phyloP scores from a whole-genome alignment of 92 coral and sea anemone genomes.

The Nematostella vectensis region DNA sequence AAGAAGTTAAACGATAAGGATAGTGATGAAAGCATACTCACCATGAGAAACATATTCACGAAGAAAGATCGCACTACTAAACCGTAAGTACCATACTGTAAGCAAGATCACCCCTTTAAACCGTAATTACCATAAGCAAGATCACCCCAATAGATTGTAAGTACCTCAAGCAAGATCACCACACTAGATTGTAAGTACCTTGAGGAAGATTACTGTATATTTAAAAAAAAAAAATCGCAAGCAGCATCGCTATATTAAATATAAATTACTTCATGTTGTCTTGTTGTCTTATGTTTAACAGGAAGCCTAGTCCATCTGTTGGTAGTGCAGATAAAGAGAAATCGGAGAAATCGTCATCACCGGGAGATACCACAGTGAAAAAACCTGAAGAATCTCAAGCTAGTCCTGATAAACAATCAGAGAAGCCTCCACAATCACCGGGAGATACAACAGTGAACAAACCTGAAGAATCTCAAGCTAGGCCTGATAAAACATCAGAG shows the following conservation, averaged over 20 bases:
- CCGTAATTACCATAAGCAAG: not conserved
- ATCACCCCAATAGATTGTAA: too few relatives aligned
- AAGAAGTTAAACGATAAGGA: slow-evolving; percentile 25
- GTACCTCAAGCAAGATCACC: too few relatives aligned
- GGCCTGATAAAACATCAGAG: too few relatives aligned
- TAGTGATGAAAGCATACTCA: slow-evolving; percentile 7
- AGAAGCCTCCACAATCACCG: not conserved
- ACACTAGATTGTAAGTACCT: too few relatives aligned
- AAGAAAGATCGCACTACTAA: slow-evolving; percentile 12
- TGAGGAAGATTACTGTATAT: too few relatives aligned
- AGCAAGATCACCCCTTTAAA: not conserved
- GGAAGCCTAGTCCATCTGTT: too few relatives aligned
- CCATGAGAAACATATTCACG: slow-evolving; percentile 30
- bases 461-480: too few relatives aligned
- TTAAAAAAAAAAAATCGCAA: too few relatives aligned
- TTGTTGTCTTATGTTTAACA: too few relatives aligned
- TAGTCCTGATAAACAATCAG: not conserved
- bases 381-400: not conserved
- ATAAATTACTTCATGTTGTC: too few relatives aligned
- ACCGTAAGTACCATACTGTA: slow-evolving; percentile 13
- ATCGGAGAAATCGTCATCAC: slow-evolving; percentile 3
- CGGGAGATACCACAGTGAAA: not conserved
- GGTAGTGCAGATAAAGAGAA: too few relatives aligned
- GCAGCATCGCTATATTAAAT: too few relatives aligned
- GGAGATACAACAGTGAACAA: not conserved